These are phyloP conservation scores for Rhea americana DNA, from an alignment of 2,113 vertebrate species.

Conservation along the genomic window DNA sequence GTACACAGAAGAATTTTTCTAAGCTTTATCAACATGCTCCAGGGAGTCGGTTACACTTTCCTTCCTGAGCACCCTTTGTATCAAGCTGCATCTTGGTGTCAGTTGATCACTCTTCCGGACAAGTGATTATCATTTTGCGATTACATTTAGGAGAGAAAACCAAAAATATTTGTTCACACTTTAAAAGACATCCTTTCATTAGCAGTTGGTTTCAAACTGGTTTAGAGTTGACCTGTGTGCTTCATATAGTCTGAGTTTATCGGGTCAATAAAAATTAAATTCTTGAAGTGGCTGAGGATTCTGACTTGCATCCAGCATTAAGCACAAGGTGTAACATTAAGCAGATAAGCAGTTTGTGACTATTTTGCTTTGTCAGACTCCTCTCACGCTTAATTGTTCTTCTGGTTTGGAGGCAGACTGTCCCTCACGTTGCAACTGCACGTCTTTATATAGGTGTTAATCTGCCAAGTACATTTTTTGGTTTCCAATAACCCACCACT, in stretches of 20 bases:
- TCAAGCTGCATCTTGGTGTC: neutral
- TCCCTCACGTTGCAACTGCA: neutral
- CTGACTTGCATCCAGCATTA: neutral
- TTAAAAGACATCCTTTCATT: neutral
- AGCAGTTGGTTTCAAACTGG: neutral
- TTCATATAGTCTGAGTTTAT: neutral
- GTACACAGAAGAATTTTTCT: neutral
- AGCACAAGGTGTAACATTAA: neutral
- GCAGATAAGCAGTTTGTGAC: neutral
- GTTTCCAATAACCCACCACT: neutral
- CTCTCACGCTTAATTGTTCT: neutral
- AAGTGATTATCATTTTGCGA: neutral
- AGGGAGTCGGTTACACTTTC: neutral
- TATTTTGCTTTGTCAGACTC: neutral
- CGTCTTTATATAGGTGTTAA: neutral
- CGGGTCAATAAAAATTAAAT: neutral
- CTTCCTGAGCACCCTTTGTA: neutral
- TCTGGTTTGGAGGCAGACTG: neutral
- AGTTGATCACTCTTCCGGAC: slow-evolving; percentile 4
- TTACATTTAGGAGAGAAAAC: neutral
- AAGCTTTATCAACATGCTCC: neutral
- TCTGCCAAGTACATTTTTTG: fast-evolving
- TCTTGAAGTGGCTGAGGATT: neutral
- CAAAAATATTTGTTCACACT: neutral
- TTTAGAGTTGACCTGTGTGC: neutral